A percentile compares a stretch with the other conserved stretches of the same genome.
These are phyloP conservation scores for Sphenodon punctatus DNA, from an alignment of 2,797 vertebrate species.

Conservation along the genomic window DNA sequence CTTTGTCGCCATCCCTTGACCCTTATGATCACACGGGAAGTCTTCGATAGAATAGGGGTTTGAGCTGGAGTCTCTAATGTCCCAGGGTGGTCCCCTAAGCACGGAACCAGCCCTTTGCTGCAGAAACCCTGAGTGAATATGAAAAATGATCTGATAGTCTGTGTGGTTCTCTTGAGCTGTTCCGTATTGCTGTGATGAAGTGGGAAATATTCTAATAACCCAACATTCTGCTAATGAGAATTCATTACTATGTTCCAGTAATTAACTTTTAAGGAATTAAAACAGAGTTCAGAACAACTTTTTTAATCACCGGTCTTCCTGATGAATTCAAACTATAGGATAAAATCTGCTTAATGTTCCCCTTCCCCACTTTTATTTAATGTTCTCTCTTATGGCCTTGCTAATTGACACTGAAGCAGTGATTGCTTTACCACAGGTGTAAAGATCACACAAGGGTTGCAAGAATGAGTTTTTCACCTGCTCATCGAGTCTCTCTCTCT, in stretches of 20 bases:
- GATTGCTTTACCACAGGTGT: neutral
- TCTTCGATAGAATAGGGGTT: too few species aligned
- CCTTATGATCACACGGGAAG: too few species aligned
- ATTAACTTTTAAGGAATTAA: neutral
- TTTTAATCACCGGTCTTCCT: neutral
- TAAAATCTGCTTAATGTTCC: neutral
- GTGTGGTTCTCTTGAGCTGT: neutral
- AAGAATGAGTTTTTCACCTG: neutral
- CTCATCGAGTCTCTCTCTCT: neutral
- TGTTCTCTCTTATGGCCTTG: slow-evolving; percentile 7
- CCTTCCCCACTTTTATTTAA: neutral
- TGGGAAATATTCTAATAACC: neutral
- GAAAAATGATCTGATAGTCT: neutral
- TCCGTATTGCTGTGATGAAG: neutral
- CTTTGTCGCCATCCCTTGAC: too few species aligned
- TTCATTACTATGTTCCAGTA: neutral
- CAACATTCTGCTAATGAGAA: neutral
- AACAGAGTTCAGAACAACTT: neutral
- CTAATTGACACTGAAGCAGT: slow-evolving; percentile 4
- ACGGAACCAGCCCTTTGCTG: neutral
- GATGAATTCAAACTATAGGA: neutral
- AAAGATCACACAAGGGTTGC: neutral
- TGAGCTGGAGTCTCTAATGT: too few species aligned
- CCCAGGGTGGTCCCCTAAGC: too few species aligned
- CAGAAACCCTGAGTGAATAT: neutral